phyloP scores from a whole-genome alignment of 2,113 vertebrate genomes.

The Epinephelus lanceolatus region DNA sequence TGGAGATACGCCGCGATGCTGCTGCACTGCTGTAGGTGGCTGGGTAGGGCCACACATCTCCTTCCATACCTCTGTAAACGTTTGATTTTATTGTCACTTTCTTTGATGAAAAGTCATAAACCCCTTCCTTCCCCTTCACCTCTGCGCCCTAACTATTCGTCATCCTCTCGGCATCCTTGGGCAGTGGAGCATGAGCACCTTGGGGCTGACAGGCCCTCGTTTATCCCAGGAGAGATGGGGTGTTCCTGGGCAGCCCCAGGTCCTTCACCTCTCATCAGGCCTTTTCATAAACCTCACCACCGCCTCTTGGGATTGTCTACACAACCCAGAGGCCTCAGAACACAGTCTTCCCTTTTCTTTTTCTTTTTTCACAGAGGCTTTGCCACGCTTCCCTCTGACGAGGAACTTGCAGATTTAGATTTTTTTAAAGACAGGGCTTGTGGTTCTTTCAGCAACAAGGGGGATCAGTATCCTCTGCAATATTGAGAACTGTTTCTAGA shows the following conservation, averaged over 20 bases:
- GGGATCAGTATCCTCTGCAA: slow-evolving; percentile 36
- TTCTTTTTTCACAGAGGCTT: slow-evolving; percentile 70
- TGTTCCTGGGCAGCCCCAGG: slow-evolving; percentile 15
- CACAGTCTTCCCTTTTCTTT: slow-evolving; percentile 5
- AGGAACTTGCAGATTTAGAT: slow-evolving; percentile 19
- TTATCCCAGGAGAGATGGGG: slow-evolving; percentile 48
- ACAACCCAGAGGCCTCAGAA: background rate
- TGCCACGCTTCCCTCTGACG: slow-evolving; percentile 23
- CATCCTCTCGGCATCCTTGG: slow-evolving; percentile 36
- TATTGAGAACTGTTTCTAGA: slow-evolving; percentile 25
- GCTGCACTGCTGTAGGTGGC: background rate
- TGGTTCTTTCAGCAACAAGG: slow-evolving; percentile 20
- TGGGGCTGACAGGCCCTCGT: slow-evolving; percentile 41
- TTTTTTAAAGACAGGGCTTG: slow-evolving; percentile 13
- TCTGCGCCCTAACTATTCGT: slow-evolving; percentile 17
- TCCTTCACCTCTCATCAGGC: slow-evolving; percentile 34
- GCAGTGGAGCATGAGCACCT: slow-evolving; percentile 31
- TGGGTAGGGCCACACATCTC: background rate
- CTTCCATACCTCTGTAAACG: background rate
- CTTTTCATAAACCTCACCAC: slow-evolving; percentile 29
- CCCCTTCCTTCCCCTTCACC: slow-evolving; percentile 2
- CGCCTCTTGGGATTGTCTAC: slow-evolving; percentile 18
- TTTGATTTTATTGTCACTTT: slow-evolving; percentile 50
- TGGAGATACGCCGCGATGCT: background rate
- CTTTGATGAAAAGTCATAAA: slow-evolving; percentile 52